These are phyloP conservation scores for Melanotaenia boesemani DNA, from an alignment of 2,797 vertebrate species.

Conservation along the genomic window DNA sequence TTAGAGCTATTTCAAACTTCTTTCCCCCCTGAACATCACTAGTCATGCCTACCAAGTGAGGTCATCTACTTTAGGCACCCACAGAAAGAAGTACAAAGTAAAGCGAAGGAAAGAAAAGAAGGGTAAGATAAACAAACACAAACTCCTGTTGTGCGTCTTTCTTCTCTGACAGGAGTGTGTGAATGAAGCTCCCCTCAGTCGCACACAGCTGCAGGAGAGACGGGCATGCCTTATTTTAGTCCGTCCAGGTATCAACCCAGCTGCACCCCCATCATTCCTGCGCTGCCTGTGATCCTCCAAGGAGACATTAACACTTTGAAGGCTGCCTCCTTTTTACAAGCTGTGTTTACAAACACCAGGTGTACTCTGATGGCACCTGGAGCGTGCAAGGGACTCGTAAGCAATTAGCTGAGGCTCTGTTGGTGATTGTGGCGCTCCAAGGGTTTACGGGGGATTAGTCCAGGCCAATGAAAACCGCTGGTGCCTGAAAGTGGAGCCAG, in stretches of 20 bases:
- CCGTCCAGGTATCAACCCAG: conserved; percentile 70
- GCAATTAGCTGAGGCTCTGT: conserved; percentile 71
- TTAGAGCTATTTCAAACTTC: conserved; percentile 27
- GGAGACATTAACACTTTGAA: conserved; percentile 77
- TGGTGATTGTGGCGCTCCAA: conserved; percentile 72
- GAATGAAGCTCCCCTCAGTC: conserved; percentile 53
- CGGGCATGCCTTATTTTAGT: conserved; percentile 44
- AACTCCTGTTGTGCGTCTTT: conserved; percentile 73
- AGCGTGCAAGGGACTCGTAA: conserved; percentile 78
- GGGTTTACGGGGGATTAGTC: conserved; percentile 80
- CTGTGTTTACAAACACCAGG: conserved; percentile 79
- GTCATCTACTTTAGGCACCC: conserved; percentile 60
- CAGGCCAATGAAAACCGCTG: conserved; percentile 81
- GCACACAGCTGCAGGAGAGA: conserved; percentile 66
- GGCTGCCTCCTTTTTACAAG: conserved; percentile 71
- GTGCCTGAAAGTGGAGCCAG: conserved; percentile 82
- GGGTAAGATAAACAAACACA: conserved; percentile 71
- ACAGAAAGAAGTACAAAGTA: conserved; percentile 55
- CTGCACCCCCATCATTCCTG: conserved; percentile 71
- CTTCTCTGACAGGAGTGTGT: conserved; percentile 64
- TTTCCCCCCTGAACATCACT: conserved; percentile 33
- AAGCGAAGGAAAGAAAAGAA: conserved; percentile 23
- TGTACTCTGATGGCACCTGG: conserved; percentile 69
- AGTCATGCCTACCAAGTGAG: conserved; percentile 63
- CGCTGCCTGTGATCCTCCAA: conserved; percentile 66